These are phyloP conservation scores for Varanus salvator DNA, from an alignment of 2,113 vertebrate species.

Conservation along the genomic window DNA sequence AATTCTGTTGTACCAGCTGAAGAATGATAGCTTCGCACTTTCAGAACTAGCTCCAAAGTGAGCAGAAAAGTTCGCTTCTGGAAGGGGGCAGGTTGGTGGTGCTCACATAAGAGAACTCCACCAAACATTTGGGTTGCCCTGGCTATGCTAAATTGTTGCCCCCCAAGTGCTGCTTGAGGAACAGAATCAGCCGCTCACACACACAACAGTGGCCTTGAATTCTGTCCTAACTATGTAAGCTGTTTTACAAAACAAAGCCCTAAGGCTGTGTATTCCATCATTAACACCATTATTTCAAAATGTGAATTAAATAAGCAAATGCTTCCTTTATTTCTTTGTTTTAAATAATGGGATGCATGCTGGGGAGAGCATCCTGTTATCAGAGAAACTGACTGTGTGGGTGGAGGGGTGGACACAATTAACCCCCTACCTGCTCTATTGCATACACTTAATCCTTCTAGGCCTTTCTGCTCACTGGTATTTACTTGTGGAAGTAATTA, in stretches of 20 bases:
- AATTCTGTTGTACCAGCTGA: too few species aligned
- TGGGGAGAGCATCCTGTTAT: slow-evolving; percentile 55
- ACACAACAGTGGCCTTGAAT: too few species aligned
- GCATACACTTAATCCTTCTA: slow-evolving; percentile 60
- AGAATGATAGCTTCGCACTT: too few species aligned
- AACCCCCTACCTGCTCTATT: not conserved
- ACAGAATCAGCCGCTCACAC: too few species aligned
- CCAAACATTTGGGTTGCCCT: too few species aligned
- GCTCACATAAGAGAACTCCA: too few species aligned
- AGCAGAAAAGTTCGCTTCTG: too few species aligned
- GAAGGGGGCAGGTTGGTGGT: too few species aligned
- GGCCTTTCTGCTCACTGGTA: slow-evolving; percentile 62
- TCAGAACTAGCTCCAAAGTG: too few species aligned
- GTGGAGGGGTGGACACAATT: not conserved
- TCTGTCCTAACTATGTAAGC: accelerated
- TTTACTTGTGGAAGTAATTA: slow-evolving; percentile 77
- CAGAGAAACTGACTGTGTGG: slow-evolving; percentile 39
- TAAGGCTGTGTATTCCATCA: slow-evolving; percentile 28
- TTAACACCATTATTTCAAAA: slow-evolving; percentile 37
- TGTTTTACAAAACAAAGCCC: not conserved
- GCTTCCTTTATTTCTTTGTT: not conserved
- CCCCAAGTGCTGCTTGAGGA: too few species aligned
- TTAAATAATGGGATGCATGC: slow-evolving; percentile 47
- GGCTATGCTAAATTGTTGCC: too few species aligned
- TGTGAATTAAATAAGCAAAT: not conserved